Evolutionary conservation across 2,113 vertebrate species (phyloP).

Genomic region (Scopus umbretta): DNA sequence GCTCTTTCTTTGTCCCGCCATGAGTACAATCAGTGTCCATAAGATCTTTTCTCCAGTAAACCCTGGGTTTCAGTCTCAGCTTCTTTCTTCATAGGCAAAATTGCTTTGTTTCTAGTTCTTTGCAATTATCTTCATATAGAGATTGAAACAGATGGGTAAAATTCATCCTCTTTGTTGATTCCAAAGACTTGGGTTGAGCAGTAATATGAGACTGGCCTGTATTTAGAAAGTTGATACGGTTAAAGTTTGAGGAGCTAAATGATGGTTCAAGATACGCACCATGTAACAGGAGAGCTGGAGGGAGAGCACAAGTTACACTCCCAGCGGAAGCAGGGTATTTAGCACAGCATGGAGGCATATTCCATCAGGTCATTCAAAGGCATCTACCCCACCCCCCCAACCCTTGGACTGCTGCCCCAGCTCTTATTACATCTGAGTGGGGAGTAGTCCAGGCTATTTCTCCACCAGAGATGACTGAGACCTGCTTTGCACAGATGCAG

Average conservation of each 20-base stretch:
- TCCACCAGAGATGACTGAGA: background rate
- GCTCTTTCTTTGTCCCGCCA: background rate
- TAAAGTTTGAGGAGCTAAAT: constrained; percentile 21
- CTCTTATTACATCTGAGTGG: background rate
- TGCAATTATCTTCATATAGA: background rate
- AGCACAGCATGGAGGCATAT: background rate
- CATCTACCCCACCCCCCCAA: background rate
- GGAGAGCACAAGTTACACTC: background rate
- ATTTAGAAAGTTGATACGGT: background rate
- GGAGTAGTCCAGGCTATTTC: background rate
- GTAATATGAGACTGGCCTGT: background rate
- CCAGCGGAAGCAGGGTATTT: background rate
- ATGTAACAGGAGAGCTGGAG: background rate
- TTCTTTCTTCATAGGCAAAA: background rate
- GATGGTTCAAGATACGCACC: background rate
- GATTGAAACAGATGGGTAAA: constrained; percentile 1
- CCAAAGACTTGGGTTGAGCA: background rate
- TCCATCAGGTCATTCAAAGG: background rate
- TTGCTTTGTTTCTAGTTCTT: background rate
- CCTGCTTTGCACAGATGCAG: background rate
- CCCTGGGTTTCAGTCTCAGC: background rate
- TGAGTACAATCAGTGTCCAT: background rate
- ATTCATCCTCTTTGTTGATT: constrained; percentile 10
- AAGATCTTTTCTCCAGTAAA: background rate
- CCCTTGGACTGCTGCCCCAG: background rate